Evolutionary conservation across 2,113 vertebrate genomes (phyloP).

Genomic region (Sminthopsis crassicaudata): DNA sequence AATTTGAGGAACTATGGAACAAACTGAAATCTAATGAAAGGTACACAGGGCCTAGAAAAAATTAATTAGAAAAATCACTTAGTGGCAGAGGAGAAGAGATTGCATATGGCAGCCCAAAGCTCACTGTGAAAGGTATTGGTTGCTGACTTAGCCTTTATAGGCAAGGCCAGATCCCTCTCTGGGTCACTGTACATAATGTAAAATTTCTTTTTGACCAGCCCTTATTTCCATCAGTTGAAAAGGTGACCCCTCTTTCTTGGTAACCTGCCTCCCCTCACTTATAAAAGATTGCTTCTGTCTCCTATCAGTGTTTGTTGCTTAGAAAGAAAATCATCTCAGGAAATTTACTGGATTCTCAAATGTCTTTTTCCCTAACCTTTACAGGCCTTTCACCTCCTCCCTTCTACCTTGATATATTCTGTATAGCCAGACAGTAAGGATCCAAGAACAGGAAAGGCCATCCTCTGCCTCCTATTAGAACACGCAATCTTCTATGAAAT

Average conservation of each 20-base stretch:
- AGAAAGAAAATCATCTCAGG: neutral
- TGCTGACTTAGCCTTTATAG: neutral
- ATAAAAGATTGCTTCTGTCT: neutral
- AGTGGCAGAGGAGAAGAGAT: neutral
- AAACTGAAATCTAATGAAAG: conserved; percentile 33
- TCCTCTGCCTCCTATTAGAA: neutral
- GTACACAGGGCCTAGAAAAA: neutral
- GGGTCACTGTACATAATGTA: neutral
- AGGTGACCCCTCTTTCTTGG: neutral
- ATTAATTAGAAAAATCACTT: conserved; percentile 39
- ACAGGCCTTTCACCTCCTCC: neutral
- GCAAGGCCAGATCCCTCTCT: neutral
- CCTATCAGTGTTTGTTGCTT: neutral
- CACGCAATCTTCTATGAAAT: neutral
- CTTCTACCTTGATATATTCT: neutral
- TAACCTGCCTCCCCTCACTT: neutral
- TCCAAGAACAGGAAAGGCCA: neutral
- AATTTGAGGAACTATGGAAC: conserved; percentile 9
- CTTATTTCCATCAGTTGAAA: neutral
- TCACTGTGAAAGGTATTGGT: neutral
- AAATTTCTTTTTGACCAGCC: neutral
- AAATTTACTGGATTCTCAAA: neutral
- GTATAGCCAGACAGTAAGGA: neutral
- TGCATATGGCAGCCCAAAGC: neutral
- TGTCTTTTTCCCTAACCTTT: neutral